Evolutionary conservation across 2,888 invertebrate species (phyloP).

Genomic region (Netelia fuscicornis): DNA sequence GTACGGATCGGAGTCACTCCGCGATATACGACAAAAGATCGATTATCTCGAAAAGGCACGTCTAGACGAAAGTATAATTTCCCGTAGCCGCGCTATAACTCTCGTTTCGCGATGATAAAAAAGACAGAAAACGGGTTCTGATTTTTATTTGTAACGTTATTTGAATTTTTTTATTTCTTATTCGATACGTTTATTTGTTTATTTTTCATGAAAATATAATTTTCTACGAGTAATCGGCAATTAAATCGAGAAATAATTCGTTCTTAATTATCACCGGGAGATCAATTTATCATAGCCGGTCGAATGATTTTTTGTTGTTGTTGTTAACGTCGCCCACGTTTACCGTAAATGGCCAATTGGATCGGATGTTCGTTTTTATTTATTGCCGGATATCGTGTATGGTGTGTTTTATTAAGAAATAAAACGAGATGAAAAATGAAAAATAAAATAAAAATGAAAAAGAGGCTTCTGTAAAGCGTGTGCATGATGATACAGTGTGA

Average conservation of each 20-base stretch:
- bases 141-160: no score
- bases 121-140: no score
- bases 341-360: neutral
- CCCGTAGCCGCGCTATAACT: conserved; percentile 4
- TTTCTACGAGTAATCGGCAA: neutral
- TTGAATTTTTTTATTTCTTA: no score
- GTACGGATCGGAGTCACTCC: conserved; percentile 11
- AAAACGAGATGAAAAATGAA: neutral
- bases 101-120: neutral
- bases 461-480: neutral
- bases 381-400: conserved; percentile 29
- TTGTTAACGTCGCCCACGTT: conserved; percentile 7
- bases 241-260: conserved; percentile 1
- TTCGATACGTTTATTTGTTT: neutral
- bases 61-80: conserved; percentile 59
- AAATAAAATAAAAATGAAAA: neutral
- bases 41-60: conserved; percentile 57
- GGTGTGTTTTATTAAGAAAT: neutral
- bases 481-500: neutral
- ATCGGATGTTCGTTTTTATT: neutral
- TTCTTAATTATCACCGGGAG: conserved; percentile 4
- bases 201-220: neutral
- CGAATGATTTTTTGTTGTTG: neutral
- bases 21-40: conserved; percentile 9
- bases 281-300: neutral